Base-by-base conservation (phyloP, 2,797 vertebrate species). In the Micrastur ruficollis region DNA sequence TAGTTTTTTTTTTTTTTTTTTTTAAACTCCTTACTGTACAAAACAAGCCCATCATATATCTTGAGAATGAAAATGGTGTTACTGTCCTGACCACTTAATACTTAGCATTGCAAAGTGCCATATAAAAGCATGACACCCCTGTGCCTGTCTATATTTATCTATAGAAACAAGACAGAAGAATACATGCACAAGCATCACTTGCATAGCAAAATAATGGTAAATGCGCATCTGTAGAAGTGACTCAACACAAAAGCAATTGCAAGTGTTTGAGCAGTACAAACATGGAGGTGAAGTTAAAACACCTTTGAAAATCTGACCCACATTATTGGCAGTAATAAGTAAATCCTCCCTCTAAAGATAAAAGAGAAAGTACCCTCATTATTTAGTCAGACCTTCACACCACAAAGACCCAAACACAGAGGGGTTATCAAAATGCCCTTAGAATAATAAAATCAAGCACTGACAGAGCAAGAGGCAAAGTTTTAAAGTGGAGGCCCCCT, bases 311-410 rank as follows among this genome's bases (percentile, higher is more conserved):
- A 86, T 66, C 84, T 93, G 93, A 95, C 94, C 92, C 66, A 8
- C 81, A 93, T 95, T 97, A 96, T 94, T 3, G 3, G 58, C 66
- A 92, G 86, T 96, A 96, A 97, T 93, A 96, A 94, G 94, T 87
- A 94, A 96, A 96, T 93, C 95, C 89, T 94, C 85, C 83, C 80
- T 95, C 95, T 91, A 96, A 86, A 95, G 92, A 95, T 95, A 81
- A 97, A 97, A 97, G 97, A 62, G 85, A 97, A 96, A 94, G 66
- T 86, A 78, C 44, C 70, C 95, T 97, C 91, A 96, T 96, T 96
- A 95, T 95, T 94, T 83, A 96, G 93, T 96, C 87, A 97, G 75
- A 91, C 66, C 75, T 92, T 86, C 85, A 47, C 83, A 83, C 52
- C 67, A 75, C 5, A 55, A 90, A 95, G 94, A 96, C 92, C 76